A percentile compares a stretch with the other conserved stretches of the same genome.
These are phyloP conservation scores for Corythaixoides concolor DNA, from an alignment of 2,113 vertebrate genomes.

Conservation along the genomic window DNA sequence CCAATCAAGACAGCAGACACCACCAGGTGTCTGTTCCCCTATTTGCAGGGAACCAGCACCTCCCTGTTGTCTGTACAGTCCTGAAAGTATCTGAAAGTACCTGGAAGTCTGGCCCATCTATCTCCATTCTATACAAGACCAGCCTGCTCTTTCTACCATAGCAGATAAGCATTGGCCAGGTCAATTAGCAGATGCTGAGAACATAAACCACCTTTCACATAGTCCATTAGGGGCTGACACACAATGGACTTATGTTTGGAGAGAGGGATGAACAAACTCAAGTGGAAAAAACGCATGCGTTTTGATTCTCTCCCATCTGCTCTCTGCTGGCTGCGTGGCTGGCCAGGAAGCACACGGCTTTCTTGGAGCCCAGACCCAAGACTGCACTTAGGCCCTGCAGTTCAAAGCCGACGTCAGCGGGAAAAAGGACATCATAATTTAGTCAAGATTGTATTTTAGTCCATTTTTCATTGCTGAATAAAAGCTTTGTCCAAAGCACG, in stretches of 20 bases:
- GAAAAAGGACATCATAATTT: not conserved
- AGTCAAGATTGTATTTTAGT: not conserved
- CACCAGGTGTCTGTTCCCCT: not conserved
- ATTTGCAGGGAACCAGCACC: not conserved
- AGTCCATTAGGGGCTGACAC: not conserved
- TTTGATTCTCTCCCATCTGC: slow-evolving; percentile 25
- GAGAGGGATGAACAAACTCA: slow-evolving; percentile 21
- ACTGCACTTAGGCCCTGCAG: not conserved
- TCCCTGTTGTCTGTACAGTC: not conserved
- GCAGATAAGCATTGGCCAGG: not conserved
- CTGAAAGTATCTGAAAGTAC: not conserved
- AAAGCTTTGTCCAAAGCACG: not conserved
- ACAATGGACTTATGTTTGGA: slow-evolving; percentile 2
- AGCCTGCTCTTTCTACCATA: not conserved
- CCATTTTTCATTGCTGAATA: not conserved
- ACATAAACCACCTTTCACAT: not conserved
- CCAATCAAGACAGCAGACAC: not conserved
- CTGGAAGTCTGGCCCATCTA: not conserved
- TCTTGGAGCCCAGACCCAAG: not conserved
- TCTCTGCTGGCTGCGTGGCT: not conserved
- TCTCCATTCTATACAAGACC: not conserved
- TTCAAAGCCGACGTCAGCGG: not conserved
- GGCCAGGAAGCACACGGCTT: not conserved
- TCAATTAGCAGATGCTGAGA: slow-evolving; percentile 1
- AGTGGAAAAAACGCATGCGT: not conserved